phyloP scores from a whole-genome alignment of 1,140 invertebrate species.

The Harlomillsia oculata region DNA sequence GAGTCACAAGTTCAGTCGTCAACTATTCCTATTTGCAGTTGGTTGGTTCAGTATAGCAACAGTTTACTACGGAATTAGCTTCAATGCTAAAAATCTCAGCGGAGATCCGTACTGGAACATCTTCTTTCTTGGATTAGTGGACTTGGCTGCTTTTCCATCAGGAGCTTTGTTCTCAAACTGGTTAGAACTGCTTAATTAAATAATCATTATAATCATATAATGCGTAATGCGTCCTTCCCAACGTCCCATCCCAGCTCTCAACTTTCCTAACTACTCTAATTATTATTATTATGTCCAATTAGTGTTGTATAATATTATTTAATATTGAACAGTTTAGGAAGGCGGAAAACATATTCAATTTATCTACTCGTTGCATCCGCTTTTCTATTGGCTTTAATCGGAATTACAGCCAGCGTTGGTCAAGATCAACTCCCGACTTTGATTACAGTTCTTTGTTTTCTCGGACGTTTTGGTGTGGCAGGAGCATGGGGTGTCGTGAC shows the following conservation, averaged over 20 bases:
- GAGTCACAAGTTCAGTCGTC: too few relatives aligned
- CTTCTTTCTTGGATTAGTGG: conserved; percentile 24
- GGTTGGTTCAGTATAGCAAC: conserved; percentile 14
- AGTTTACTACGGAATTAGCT: conserved; percentile 24
- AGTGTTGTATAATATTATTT: background rate
- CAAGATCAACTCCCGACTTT: background rate
- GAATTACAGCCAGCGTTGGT: background rate
- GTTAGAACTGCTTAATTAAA: background rate
- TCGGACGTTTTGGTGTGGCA: background rate
- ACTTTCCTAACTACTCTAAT: too few relatives aligned
- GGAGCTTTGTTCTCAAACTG: conserved; percentile 29
- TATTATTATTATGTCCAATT: too few relatives aligned
- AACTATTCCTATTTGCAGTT: conserved; percentile 7
- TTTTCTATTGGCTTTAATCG: background rate
- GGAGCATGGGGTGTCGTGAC: conserved; percentile 14
- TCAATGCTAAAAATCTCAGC: conserved; percentile 22
- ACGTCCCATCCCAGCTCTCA: too few relatives aligned
- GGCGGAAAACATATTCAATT: background rate
- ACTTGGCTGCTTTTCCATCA: conserved; percentile 20
- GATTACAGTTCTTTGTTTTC: background rate
- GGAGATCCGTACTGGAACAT: conserved; percentile 25
- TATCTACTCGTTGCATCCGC: background rate
- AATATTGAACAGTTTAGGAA: background rate
- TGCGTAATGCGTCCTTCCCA: too few relatives aligned
- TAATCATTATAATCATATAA: background rate